Evolutionary conservation across 2,888 invertebrate genomes (phyloP).

Genomic region (Tupiocoris notatus): DNA sequence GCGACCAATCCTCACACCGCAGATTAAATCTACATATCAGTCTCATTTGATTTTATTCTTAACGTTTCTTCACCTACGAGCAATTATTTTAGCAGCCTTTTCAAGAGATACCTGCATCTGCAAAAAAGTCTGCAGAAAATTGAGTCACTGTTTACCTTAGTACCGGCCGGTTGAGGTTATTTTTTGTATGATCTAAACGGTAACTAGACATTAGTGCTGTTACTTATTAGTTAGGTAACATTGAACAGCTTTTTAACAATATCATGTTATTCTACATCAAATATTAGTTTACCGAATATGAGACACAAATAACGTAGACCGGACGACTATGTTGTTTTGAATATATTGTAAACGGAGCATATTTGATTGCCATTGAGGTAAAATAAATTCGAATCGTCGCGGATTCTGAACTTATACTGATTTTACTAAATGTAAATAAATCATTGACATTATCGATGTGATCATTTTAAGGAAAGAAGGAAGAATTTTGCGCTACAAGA

Average conservation of each 20-base stretch:
- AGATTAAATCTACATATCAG: constrained; percentile 31
- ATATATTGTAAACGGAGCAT: no score
- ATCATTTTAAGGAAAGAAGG: no score
- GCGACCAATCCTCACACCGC: neutral
- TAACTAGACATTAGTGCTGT: neutral
- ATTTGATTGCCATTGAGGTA: no score
- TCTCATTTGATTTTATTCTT: constrained; percentile 23
- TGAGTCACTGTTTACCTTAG: no score
- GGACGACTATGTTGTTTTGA: no score
- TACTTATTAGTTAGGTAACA: neutral
- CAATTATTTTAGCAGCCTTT: neutral
- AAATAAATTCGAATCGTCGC: no score
- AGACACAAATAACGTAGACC: neutral
- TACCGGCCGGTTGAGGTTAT: neutral
- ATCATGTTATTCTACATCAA: no score
- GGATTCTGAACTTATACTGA: no score
- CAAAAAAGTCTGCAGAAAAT: no score
- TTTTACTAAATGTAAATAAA: no score
- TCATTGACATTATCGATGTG: no score
- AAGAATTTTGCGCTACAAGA: no score
- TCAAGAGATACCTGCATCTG: neutral
- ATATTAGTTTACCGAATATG: neutral
- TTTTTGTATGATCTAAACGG: neutral
- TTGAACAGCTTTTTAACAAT: neutral
- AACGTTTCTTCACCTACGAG: constrained; percentile 2